These are phyloP conservation scores for Deilephila elpenor DNA, from an alignment of 2,888 invertebrate species.

Conservation along the genomic window DNA sequence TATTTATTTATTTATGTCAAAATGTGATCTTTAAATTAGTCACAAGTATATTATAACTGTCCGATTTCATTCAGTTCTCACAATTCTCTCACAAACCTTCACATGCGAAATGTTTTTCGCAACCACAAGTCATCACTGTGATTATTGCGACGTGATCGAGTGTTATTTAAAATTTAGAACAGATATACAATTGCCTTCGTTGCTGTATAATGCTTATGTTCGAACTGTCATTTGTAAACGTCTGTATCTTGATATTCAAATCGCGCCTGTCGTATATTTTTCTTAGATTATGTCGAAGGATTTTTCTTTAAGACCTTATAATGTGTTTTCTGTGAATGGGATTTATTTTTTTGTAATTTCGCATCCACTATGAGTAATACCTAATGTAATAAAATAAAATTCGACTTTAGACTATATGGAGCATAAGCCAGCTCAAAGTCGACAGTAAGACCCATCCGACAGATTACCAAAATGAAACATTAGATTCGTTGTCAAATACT, in stretches of 20 bases:
- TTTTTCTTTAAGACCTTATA: slow-evolving; percentile 4
- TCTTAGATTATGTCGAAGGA: slow-evolving; percentile 28
- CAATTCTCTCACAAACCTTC: no score
- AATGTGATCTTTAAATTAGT: no score
- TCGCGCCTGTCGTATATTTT: slow-evolving; percentile 53
- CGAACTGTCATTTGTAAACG: slow-evolving; percentile 65
- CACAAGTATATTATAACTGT: no score
- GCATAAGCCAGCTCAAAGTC: no score
- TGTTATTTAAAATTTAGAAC: slow-evolving; percentile 75
- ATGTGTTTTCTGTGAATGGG: slow-evolving; percentile 9
- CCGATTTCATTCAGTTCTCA: no score
- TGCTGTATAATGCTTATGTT: slow-evolving; percentile 56
- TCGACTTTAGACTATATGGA: no score
- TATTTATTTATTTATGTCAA: no score
- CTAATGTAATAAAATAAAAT: not conserved
- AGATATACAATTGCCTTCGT: slow-evolving; percentile 63
- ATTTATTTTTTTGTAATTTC: slow-evolving; percentile 3
- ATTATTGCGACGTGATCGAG: slow-evolving; percentile 68
- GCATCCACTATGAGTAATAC: not conserved
- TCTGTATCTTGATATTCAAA: slow-evolving; percentile 70
- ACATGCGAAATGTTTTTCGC: not conserved
- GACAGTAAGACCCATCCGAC: no score
- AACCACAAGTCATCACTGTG: slow-evolving; percentile 19
- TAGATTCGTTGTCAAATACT: no score
- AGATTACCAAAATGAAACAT: no score